phyloP scores from a whole-genome alignment of 2,888 invertebrate species.

The Parasteatoda lunata region DNA sequence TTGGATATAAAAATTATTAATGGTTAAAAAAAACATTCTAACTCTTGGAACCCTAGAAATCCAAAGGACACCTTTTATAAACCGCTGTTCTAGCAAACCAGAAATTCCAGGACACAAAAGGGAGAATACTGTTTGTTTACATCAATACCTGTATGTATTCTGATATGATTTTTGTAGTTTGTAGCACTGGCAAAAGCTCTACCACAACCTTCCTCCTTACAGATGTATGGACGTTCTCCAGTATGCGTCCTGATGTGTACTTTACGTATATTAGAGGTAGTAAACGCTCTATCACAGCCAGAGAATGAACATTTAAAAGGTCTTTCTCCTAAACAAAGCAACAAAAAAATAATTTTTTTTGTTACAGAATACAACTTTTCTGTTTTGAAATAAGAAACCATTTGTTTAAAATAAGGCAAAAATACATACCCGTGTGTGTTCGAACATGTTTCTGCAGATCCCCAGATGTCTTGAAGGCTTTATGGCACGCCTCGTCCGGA shows the following conservation, averaged over 20 bases:
- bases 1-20: not conserved
- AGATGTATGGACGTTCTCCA: conserved; percentile 81
- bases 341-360: not conserved
- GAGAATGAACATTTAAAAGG: conserved; percentile 76
- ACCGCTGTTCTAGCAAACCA: not conserved
- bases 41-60: not conserved
- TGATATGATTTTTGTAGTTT: conserved; percentile 81
- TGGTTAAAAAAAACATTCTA: not conserved
- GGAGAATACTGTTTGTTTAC: no score
- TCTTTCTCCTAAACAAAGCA: conserved; percentile 73
- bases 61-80: not conserved
- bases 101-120: no score
- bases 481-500: conserved; percentile 77
- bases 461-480: conserved; percentile 80
- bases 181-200: conserved; percentile 82
- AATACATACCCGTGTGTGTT: conserved; percentile 77
- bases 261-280: conserved; percentile 82
- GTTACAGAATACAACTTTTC: not conserved
- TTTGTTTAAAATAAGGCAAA: not conserved
- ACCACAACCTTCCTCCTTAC: conserved; percentile 78
- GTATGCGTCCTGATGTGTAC: conserved; percentile 82
- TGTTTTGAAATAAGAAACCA: not conserved
- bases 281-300: conserved; percentile 81
- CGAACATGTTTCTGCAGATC: conserved; percentile 79
- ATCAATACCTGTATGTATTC: conserved; percentile 80